Base-by-base conservation (phyloP, 2,113 vertebrate genomes). In the Otolemur garnettii region DNA sequence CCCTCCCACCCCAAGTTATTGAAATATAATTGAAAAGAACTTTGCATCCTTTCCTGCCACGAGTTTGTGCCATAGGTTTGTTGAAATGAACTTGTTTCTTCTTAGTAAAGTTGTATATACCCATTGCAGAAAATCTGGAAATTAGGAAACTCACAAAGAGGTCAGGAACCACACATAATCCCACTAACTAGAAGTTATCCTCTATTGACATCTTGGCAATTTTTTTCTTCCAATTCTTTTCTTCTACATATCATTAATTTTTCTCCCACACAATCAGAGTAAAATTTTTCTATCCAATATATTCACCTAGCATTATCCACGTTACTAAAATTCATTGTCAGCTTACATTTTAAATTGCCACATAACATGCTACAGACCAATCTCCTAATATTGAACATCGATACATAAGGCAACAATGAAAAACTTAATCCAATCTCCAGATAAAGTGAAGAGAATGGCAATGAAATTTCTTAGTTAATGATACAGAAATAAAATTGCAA, bases 11-110 rank as follows among this genome's bases (percentile, higher is more conserved):
- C 74, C 38, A 84, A 77, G 90, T 82, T 53, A 83, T 26, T 79
- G n/a, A 97, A 87, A 93, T 68, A 30, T 71, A 96, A 69, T 50
- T 90, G 30, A 18, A 95, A 78, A 94, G 21, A 15, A 84, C 18
- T 80, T 62, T 91, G 7, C 7, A 90, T 72, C 19, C 14, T 77
- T 93, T 26, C 22, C 8, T 77, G 57, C 7, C 14, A 62, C 28
- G 35, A 60, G 14, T 87, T 26, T 81, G 17, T 90, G 12, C 10
- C 19, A 84, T 19, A 81, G 2, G 55, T 69, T 68, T 69, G 33
- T 69, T 96, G 59, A 71, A 92, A 78, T 92, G 78, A 90, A 90
- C 30, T 92, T 87, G 19, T 66, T 77, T 96, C 18, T 88, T 22
- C 18, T 75, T 50, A 91, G 9, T 84, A 74, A 84, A 19, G 18